Evolutionary conservation across 2,888 invertebrate species (phyloP), one percentile per base, ranked within the genome.

Genomic region (Dynastes tityus): DNA sequence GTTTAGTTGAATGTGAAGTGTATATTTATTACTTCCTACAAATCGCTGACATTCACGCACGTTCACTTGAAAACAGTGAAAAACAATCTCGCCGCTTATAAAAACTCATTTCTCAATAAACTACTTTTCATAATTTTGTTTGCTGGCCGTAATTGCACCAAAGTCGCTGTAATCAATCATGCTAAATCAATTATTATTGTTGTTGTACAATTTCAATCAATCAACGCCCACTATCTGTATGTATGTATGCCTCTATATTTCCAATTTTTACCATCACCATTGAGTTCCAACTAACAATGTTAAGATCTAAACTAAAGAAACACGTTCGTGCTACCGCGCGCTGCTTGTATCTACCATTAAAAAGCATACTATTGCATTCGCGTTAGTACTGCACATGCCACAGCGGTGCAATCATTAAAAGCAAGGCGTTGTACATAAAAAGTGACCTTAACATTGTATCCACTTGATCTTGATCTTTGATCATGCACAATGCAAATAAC

Each of bases 381-480:
- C 40, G 58, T 78, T 73, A 71, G 71, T 78, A 78, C 73, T 73
- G 73, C 78, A 73, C 78, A 78, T 73, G 73, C 78, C 63, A 63
- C 64, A 78, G 27, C 40, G 40, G 65, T 78, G 78, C 61, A 73
- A 64, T 78, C 73, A 78, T 71, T 71, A 70, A 78, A 45, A 78
- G 63, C 71, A 71, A 79, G 79, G 77, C 77, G 77, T 73, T 77
- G 65, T 77, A 77, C 63, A 74, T 79, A 79, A 79, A 77, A 77
- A 79, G 77, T 80, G 80, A 80, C 80, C 80, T 80, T 80, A 78
- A 80, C 80, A 80, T 80, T 80, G 80, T 80, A 70, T 76, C 78
- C 61, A 71, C 77, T 78, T 80, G 80, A 80, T 80, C 80, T 80
- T 80, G 80, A 80, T 80, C 80, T 80, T 80, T 80, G 76, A 78